Evolutionary conservation across 1,140 invertebrate species (phyloP).

Genomic region (Vanessa tameamea): DNA sequence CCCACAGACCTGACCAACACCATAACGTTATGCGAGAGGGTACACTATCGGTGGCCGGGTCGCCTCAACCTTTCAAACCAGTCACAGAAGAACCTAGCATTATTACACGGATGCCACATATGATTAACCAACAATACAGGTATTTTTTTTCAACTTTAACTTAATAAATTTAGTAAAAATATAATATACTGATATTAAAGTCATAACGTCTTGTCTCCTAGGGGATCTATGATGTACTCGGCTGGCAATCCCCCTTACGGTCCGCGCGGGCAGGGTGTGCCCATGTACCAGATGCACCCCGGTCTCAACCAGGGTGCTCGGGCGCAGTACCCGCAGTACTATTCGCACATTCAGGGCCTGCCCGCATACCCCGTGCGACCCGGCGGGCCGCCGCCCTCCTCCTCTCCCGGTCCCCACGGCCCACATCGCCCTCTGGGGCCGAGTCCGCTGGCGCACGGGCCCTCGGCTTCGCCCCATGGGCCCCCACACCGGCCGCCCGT

Average conservation of each 20-base stretch:
- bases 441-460: conserved; percentile 39
- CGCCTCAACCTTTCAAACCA: conserved; percentile 77
- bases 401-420: conserved; percentile 25
- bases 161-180: too few species aligned
- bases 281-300: conserved; percentile 51
- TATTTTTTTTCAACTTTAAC: conserved; percentile 21
- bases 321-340: conserved; percentile 47
- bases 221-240: conserved; percentile 71
- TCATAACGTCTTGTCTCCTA: conserved; percentile 25
- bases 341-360: conserved; percentile 38
- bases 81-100: conserved; percentile 82
- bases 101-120: conserved; percentile 84
- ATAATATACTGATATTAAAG: too few species aligned
- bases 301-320: conserved; percentile 38
- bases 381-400: conserved; percentile 10
- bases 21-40: conserved; percentile 59
- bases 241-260: conserved; percentile 52
- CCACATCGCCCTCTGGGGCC: conserved; percentile 33
- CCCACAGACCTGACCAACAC: conserved; percentile 42
- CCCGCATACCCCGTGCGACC: conserved; percentile 29
- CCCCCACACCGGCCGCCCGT: conserved; percentile 5
- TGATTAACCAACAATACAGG: conserved; percentile 81
- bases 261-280: conserved; percentile 48
- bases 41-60: conserved; percentile 73
- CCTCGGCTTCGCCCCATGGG: conserved; percentile 10